phyloP scores from a whole-genome alignment of 2,113 vertebrate genomes.

The Lathamus discolor region DNA sequence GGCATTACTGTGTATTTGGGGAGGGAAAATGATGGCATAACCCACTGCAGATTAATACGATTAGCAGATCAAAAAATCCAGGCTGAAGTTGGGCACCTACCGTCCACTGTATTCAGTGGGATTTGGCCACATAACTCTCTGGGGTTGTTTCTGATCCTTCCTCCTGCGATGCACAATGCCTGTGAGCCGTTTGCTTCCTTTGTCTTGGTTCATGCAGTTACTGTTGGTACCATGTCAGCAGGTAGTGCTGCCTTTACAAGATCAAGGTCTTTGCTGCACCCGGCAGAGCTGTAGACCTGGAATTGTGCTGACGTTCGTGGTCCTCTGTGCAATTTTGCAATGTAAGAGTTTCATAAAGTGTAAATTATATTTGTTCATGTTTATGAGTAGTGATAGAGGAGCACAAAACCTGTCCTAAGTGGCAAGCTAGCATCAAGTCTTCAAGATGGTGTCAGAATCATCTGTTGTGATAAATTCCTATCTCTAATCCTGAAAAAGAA shows the following conservation, averaged over 20 bases:
- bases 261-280: not conserved
- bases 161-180: not conserved
- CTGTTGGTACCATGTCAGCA: not conserved
- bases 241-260: not conserved
- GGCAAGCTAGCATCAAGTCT: not conserved
- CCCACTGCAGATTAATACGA: not conserved
- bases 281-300: not conserved
- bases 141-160: not conserved
- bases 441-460: not conserved
- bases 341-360: not conserved
- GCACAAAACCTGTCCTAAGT: not conserved
- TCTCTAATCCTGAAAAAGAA: not conserved
- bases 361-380: not conserved
- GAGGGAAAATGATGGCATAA: not conserved
- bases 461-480: not conserved
- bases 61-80: not conserved
- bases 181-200: not conserved
- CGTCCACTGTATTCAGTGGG: rapidly evolving
- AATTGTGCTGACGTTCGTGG: not conserved
- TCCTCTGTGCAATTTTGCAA: not conserved
- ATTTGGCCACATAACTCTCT: not conserved
- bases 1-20: not conserved
- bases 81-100: not conserved
- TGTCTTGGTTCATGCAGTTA: not conserved
- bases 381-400: not conserved